Base-by-base conservation (phyloP, 2,888 invertebrate species). In the Lamellibrachia columna region DNA sequence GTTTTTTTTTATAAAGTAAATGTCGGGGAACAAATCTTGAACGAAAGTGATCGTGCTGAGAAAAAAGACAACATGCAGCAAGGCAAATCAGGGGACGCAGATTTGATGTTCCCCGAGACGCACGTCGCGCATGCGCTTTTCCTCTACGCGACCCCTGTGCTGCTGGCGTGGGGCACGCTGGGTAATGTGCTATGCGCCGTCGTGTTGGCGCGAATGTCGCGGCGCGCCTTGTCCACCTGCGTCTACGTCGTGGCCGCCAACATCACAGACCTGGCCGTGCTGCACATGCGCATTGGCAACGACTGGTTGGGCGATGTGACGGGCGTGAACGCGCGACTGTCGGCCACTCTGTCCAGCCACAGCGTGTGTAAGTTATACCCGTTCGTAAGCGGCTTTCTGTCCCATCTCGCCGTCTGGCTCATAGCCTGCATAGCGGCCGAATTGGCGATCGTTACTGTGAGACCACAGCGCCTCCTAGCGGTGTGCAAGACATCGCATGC, bases 281-380 rank as follows among this genome's bases (percentile, higher is more conserved):
- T 96, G 52, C 95, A 95, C 92, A 94, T 96, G 7, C 94, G 95
- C 58, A 95, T 95, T 92, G 96, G 96, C 28, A 95, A 96, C 90
- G 94, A 94, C 7, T 96, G 96, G 96, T 94, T 95, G 90, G 91
- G 92, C 9, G 93, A 94, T 22, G 91, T 95, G 7, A 92, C 94
- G 7, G 75, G 92, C 75, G 55, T 91, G 90, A 93, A 94, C 15
- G 92, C 94, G 55, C 52, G 52, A 22, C 40, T 94, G 53, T 22
- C 91, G 55, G 94, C 96, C 53, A 94, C 95, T 92, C 93, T 94
- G 52, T 93, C 95, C n/a, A 95, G 95, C 1, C 95, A 95, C 93
- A 95, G 95, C 11, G 94, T 95, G n/a, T 96, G 96, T 92, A 95
- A 96, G 94, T 95, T 96, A 28, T 96, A 95, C 93, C 95, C 95